Conservation (phyloP, 2,113 vertebrate species). For the Strigops habroptila region DNA sequence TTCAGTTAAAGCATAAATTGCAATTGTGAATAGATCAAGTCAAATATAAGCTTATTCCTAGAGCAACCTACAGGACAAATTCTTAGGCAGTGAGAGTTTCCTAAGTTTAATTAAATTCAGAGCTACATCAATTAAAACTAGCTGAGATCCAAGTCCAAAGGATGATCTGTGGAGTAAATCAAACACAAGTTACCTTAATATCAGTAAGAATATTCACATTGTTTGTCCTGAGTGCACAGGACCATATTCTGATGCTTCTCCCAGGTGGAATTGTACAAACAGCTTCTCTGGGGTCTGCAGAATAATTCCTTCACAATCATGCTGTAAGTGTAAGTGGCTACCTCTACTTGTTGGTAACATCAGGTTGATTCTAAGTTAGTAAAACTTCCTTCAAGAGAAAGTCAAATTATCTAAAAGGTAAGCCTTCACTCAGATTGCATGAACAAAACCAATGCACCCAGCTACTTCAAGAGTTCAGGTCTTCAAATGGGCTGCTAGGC, state of each 20-base stretch:
- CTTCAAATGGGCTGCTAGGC: background rate
- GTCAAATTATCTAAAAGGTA: background rate
- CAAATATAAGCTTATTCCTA: background rate
- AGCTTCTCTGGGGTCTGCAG: background rate
- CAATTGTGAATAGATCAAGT: background rate
- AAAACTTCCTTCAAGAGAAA: background rate
- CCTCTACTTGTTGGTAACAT: background rate
- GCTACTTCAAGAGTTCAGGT: background rate
- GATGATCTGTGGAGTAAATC: background rate
- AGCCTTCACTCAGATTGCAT: background rate
- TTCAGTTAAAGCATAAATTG: slow-evolving; percentile 37
- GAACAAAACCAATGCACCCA: background rate
- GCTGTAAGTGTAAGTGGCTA: background rate
- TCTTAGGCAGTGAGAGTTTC: slow-evolving; percentile 4
- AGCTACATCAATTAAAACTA: slow-evolving; percentile 9
- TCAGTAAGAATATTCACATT: background rate
- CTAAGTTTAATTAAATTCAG: slow-evolving; percentile 53
- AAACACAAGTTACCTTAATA: background rate
- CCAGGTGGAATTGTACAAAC: background rate
- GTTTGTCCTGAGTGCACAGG: background rate
- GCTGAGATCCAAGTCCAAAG: background rate
- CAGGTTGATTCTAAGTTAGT: background rate
- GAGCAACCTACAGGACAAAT: slow-evolving; percentile 19
- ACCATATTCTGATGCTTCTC: background rate
- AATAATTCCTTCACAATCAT: background rate